Evolutionary conservation across 2,797 vertebrate genomes (phyloP).

Genomic region (Sebastes itinus): DNA sequence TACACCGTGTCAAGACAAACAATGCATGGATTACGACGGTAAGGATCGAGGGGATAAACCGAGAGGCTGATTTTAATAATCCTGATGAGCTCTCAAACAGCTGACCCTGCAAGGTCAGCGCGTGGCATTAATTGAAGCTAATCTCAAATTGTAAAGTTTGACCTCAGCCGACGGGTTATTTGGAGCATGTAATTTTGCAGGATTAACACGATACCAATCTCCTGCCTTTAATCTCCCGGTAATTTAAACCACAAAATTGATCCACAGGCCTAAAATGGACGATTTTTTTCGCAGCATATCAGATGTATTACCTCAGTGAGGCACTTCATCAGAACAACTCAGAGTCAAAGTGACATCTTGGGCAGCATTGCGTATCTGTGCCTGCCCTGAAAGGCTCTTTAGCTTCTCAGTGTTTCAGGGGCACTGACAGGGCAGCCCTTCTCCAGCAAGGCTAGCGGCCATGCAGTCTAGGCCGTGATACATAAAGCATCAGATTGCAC

Average conservation of each 20-base stretch:
- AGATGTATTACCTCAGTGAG: conserved; percentile 56
- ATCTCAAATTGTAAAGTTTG: conserved; percentile 49
- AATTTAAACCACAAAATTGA: conserved; percentile 48
- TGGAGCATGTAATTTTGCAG: conserved; percentile 53
- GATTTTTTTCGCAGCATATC: conserved; percentile 44
- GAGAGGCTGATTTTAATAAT: conserved; percentile 65
- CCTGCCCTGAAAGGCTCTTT: conserved; percentile 51
- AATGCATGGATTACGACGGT: conserved; percentile 71
- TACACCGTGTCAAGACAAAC: conserved; percentile 69
- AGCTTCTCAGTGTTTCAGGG: conserved; percentile 62
- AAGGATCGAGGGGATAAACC: conserved; percentile 40
- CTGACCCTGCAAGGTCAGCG: conserved; percentile 62
- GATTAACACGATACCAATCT: conserved; percentile 70
- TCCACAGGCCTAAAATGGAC: conserved; percentile 41
- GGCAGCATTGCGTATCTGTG: conserved; percentile 47
- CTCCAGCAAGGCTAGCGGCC: conserved; percentile 35
- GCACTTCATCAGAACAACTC: conserved; percentile 60
- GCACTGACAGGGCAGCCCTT: conserved; percentile 59
- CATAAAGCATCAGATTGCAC: conserved; percentile 75
- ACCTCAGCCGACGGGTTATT: conserved; percentile 44
- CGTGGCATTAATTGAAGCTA: conserved; percentile 59
- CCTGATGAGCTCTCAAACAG: conserved; percentile 49
- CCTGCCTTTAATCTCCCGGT: conserved; percentile 68
- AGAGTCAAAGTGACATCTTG: conserved; percentile 58
- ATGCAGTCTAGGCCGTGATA: conserved; percentile 52